Evolutionary conservation across 2,888 invertebrate genomes (phyloP).

Genomic region (Hipparchia sbordonii): DNA sequence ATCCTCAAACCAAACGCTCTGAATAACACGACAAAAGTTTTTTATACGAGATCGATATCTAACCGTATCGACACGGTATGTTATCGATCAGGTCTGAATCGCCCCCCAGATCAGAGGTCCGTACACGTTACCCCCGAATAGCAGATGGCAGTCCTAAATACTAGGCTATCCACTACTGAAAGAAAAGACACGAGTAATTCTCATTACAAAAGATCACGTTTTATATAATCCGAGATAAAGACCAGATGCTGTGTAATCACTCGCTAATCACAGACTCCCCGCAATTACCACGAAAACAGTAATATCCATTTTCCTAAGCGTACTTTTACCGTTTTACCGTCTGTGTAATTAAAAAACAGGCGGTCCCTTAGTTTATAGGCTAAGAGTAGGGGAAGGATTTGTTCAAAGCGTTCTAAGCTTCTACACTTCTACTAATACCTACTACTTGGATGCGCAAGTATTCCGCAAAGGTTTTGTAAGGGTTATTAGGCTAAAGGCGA

Average conservation of each 20-base stretch:
- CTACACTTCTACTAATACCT: too few species aligned
- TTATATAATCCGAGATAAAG: not conserved
- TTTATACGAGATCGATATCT: too few species aligned
- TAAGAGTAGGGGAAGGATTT: not conserved
- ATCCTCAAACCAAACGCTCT: too few species aligned
- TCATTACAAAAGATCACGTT: constrained; percentile 10
- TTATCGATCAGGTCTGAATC: too few species aligned
- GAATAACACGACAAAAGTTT: too few species aligned
- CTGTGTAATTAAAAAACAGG: not conserved
- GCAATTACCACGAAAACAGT: not conserved
- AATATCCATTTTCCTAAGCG: constrained; percentile 6
- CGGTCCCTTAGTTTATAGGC: constrained; percentile 8
- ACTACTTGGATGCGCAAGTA: too few species aligned
- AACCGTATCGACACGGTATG: too few species aligned
- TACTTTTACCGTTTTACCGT: not conserved
- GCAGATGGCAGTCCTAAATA: too few species aligned
- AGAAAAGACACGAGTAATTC: not conserved
- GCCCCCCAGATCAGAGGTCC: too few species aligned
- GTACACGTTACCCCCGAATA: too few species aligned
- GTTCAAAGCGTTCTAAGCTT: not conserved
- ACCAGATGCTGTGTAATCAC: not conserved
- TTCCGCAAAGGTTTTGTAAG: too few species aligned
- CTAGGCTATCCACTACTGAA: not conserved
- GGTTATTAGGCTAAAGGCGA: too few species aligned
- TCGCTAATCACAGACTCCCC: not conserved